Percentiles rank a stretch among this genome's conserved stretches.
These are phyloP conservation scores for Girardinichthys multiradiatus DNA, from an alignment of 2,113 vertebrate species.

Conservation along the genomic window DNA sequence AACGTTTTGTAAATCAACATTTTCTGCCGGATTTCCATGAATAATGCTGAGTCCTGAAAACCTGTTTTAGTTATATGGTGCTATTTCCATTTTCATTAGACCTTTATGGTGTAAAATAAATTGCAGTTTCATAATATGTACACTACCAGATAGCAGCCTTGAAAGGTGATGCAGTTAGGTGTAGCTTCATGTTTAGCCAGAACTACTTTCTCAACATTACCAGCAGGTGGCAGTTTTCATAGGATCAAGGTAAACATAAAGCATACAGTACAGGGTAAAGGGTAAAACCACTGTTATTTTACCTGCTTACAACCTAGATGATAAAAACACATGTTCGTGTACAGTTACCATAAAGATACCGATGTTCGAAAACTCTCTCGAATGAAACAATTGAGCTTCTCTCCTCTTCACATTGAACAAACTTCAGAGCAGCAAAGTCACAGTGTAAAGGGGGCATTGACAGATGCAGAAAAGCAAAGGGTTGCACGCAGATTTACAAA, in stretches of 20 bases:
- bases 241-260: conserved; percentile 61
- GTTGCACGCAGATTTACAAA: conserved; percentile 34
- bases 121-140: conserved; percentile 70
- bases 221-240: conserved; percentile 67
- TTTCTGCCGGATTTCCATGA: conserved; percentile 28
- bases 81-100: conserved; percentile 55
- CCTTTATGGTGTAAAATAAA: conserved; percentile 72
- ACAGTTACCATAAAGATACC: conserved; percentile 40
- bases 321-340: conserved; percentile 53
- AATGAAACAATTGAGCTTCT: conserved; percentile 34
- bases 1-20: conserved; percentile 25
- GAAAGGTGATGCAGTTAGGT: conserved; percentile 43
- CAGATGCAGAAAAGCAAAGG: conserved; percentile 51
- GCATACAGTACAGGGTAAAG: conserved; percentile 53
- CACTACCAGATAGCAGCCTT: conserved; percentile 55
- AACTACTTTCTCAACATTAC: conserved; percentile 36
- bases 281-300: conserved; percentile 56
- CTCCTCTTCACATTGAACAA: conserved; percentile 30
- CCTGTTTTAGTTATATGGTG: conserved; percentile 19
- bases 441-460: conserved; percentile 67
- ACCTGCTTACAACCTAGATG: conserved; percentile 60
- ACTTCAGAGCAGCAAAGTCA: conserved; percentile 60
- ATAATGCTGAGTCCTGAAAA: conserved; percentile 11
- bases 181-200: conserved; percentile 30
- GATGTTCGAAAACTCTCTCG: conserved; percentile 32